A percentile compares a stretch with the other conserved stretches of the same genome.
phyloP scores from a whole-genome alignment of 2,113 vertebrate species.

The Tachysurus vachellii region DNA sequence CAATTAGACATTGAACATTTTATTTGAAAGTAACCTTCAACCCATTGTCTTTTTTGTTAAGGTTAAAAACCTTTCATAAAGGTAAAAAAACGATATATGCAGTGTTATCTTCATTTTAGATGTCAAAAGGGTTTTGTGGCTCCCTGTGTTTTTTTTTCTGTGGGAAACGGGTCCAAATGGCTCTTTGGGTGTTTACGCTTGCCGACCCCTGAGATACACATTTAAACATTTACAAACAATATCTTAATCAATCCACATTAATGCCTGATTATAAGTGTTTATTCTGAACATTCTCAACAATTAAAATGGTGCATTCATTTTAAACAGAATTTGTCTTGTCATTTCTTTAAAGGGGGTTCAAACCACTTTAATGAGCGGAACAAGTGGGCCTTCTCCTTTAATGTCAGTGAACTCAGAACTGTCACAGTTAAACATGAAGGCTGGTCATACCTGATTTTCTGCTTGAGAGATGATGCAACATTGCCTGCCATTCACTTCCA shows the following conservation, averaged over 20 bases:
- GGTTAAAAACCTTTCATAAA: too few relatives aligned
- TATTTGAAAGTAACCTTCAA: too few relatives aligned
- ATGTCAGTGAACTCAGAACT: conserved; percentile 83
- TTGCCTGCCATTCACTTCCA: conserved; percentile 92
- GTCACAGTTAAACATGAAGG: conserved; percentile 87
- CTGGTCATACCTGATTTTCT: conserved; percentile 87
- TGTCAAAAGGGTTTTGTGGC: too few relatives aligned
- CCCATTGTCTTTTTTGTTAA: too few relatives aligned
- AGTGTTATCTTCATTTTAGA: too few relatives aligned
- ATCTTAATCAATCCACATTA: not conserved
- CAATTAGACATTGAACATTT: too few relatives aligned
- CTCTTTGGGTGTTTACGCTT: too few relatives aligned
- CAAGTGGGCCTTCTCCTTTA: conserved; percentile 89
- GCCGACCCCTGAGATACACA: too few relatives aligned
- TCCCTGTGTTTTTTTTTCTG: too few relatives aligned
- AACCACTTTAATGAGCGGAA: conserved; percentile 71
- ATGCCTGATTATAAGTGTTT: not conserved
- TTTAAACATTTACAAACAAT: not conserved
- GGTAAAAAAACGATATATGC: too few relatives aligned
- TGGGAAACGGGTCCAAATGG: too few relatives aligned
- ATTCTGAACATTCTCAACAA: not conserved
- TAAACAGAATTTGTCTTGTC: not conserved
- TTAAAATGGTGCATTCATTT: not conserved
- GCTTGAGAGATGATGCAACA: conserved; percentile 81
- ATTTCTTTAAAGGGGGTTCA: conserved; percentile 60